Percentiles rank a stretch among this genome's conserved stretches.
Conservation (phyloP, 2,113 vertebrate species). For the Aegithalos caudatus region DNA sequence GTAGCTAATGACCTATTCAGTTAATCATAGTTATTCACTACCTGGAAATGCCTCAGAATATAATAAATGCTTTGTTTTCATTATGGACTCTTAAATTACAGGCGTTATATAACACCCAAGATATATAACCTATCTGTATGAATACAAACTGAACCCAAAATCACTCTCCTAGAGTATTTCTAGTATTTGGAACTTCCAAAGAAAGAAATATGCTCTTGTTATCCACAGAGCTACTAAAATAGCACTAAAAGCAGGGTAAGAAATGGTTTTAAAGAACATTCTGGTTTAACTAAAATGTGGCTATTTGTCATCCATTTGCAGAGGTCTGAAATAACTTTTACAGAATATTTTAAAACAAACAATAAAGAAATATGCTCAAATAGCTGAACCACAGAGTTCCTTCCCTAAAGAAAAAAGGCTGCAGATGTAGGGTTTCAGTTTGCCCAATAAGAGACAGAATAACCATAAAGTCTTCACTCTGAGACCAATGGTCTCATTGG, state of each 20-base stretch:
- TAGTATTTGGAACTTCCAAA: background rate
- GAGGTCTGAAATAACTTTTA: background rate
- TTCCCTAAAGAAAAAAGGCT: background rate
- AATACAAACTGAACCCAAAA: background rate
- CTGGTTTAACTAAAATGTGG: conserved; percentile 1
- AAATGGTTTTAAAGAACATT: background rate
- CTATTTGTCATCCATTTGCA: conserved; percentile 11
- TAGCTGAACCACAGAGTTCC: background rate
- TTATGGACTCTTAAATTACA: conserved; percentile 9
- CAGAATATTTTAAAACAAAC: background rate
- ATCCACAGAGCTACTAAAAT: background rate
- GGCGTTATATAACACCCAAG: background rate
- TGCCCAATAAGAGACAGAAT: background rate
- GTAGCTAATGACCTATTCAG: background rate
- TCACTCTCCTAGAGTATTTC: background rate
- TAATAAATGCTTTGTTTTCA: conserved; percentile 24
- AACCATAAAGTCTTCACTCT: background rate
- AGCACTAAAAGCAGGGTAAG: background rate
- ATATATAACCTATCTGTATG: background rate
- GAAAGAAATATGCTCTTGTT: background rate
- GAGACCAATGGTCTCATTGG: background rate
- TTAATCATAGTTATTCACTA: background rate
- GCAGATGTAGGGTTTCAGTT: background rate
- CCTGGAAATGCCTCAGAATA: conserved; percentile 9
- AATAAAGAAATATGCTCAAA: background rate